phyloP scores from a whole-genome alignment of 2,888 invertebrate genomes.

The Tinea trinotella region DNA sequence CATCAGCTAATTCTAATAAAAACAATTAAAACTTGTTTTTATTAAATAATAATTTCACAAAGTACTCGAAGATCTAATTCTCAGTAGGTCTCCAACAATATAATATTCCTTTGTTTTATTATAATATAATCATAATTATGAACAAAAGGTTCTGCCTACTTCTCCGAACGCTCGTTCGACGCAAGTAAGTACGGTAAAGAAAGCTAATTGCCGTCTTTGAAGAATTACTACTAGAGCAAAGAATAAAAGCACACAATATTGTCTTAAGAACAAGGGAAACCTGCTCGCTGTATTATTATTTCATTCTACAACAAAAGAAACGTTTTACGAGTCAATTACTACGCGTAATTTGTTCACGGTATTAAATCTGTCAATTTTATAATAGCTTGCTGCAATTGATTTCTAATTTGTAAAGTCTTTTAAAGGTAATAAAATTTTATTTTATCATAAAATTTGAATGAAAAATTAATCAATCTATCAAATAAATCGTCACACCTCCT shows the following conservation, averaged over 20 bases:
- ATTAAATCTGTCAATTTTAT: neutral
- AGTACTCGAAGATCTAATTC: too few relatives aligned
- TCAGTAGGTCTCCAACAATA: too few relatives aligned
- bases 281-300: constrained; percentile 1
- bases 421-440: too few relatives aligned
- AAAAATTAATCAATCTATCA: too few relatives aligned
- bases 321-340: constrained; percentile 4
- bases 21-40: too few relatives aligned
- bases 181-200: constrained; percentile 28
- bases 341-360: neutral
- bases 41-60: too few relatives aligned
- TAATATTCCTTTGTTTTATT: neutral
- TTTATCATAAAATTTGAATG: too few relatives aligned
- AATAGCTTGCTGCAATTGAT: too few relatives aligned
- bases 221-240: neutral
- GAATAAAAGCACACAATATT: constrained; percentile 8
- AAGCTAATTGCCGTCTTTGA: constrained; percentile 35
- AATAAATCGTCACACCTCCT: too few relatives aligned
- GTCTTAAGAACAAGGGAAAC: constrained; percentile 8
- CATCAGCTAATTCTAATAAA: too few relatives aligned
- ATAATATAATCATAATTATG: neutral
- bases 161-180: neutral
- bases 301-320: constrained; percentile 1
- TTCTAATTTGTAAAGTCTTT: too few relatives aligned
- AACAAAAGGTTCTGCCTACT: neutral